Base-by-base conservation (phyloP, 2,797 vertebrate species). In the Typhlichthys eigenmanni region DNA sequence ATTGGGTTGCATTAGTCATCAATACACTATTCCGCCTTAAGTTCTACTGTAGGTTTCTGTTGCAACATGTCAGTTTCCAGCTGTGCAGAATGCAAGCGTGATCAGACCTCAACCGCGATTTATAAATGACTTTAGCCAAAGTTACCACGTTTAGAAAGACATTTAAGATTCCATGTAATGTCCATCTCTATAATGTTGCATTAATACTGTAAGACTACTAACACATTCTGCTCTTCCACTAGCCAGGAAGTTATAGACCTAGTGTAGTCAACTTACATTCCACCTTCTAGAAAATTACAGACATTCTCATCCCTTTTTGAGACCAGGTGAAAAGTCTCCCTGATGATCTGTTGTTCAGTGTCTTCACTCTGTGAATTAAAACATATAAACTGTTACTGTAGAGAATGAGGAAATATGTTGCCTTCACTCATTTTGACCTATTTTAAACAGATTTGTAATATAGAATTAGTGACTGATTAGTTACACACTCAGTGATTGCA, bases 301-400 rank as follows among this genome's bases (percentile, higher is more conserved):
- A 99, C 95, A 56, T 99, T 99, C 88, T 99, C 96, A 77, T 99
- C 96, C 84, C 96, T 90, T 89, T 98, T 99, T 0, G 97, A 98
- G 49, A 99, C 96, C 86, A 99, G 91, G 82, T 98, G 97, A 90
- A 99, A 99, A 58, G 97, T 99, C 93, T 99, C 96, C 90, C 97
- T 93, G 91, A 99, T 98, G 88, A 99, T 98, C 84, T 99, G 97
- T 74, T 99, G 97, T 72, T 99, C 96, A 0, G 93, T 98, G 87
- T 99, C 96, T 98, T 99, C 97, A 89, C 80, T 97, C 97, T 99
- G 87, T 47, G 32, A 38, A 9, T 38, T 38, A 38, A 38, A 38
- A 38, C 34, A 38, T 38, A 38, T 6, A 38, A 38, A 16, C 4
- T 16, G 58, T 75, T 58, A 64, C 51, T 38, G 66, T 54, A 70